phyloP scores from a whole-genome alignment of 2,113 vertebrate genomes.

The Tachycineta bicolor region DNA sequence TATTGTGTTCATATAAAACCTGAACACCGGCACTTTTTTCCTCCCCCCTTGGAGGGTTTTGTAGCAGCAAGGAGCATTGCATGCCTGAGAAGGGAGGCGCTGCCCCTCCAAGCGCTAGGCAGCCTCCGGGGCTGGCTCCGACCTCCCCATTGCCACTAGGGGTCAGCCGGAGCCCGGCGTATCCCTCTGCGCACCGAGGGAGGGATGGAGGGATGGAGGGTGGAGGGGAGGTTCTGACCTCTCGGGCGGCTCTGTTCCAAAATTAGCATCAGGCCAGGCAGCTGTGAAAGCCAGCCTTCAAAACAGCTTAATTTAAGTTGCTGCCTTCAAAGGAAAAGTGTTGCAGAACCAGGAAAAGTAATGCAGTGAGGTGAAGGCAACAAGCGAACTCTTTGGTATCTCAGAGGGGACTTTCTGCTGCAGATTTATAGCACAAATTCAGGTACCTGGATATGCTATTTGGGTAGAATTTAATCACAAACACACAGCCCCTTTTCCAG shows the following conservation, averaged over 20 bases:
- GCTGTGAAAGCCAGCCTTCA: neutral
- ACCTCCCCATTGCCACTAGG: neutral
- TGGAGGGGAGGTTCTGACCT: neutral
- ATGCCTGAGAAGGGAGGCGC: neutral
- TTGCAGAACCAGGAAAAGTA: neutral
- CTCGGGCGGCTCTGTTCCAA: neutral
- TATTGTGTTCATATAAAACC: neutral
- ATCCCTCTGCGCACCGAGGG: neutral
- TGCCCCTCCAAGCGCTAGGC: too few relatives aligned
- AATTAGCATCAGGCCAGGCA: neutral
- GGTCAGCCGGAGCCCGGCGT: constrained; percentile 21
- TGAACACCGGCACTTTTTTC: accelerated
- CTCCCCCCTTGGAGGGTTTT: neutral
- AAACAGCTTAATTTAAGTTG: neutral
- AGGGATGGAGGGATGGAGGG: neutral
- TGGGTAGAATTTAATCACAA: neutral
- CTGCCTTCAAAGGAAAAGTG: neutral
- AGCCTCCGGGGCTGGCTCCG: neutral
- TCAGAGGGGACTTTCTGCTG: neutral
- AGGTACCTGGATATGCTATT: accelerated
- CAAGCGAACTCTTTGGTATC: accelerated
- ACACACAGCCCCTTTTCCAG: neutral
- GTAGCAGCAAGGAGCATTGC: neutral
- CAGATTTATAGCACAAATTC: neutral
- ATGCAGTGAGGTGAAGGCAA: neutral